Conservation (phyloP, 2,797 vertebrate genomes). For the Xenentodon cancila region DNA sequence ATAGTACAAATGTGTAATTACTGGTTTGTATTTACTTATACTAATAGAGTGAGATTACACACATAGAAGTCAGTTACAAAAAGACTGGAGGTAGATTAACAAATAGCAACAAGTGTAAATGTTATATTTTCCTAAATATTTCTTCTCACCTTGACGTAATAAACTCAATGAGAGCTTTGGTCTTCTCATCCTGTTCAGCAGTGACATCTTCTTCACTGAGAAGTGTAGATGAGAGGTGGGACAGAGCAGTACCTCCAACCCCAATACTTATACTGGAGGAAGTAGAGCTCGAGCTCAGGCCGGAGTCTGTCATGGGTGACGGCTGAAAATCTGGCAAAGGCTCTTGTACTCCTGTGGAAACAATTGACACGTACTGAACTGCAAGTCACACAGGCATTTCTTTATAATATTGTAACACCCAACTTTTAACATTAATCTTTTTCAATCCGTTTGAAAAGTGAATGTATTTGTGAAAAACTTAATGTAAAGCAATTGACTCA, state of each 20-base stretch:
- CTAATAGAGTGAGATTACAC: too few species aligned
- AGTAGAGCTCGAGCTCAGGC: constrained; percentile 98
- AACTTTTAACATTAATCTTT: too few species aligned
- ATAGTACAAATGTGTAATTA: neutral
- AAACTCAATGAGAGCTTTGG: constrained; percentile 97
- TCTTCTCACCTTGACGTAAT: constrained; percentile 93
- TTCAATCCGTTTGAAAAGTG: too few species aligned
- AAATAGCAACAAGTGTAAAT: neutral
- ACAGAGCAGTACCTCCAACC: constrained; percentile 66
- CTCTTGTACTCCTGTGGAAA: constrained; percentile 87
- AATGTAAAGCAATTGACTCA: too few species aligned
- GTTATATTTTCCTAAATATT: neutral
- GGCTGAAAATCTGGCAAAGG: constrained; percentile 94
- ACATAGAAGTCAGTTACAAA: too few species aligned
- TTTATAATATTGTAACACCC: neutral
- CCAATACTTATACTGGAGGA: constrained; percentile 98
- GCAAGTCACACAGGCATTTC: neutral
- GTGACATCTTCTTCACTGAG: constrained; percentile 91
- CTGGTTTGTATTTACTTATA: too few species aligned
- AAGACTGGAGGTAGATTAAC: too few species aligned
- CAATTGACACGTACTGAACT: neutral
- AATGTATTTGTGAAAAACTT: too few species aligned
- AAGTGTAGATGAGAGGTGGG: constrained; percentile 86
- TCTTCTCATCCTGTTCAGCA: constrained; percentile 94
- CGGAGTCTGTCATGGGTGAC: constrained; percentile 98